A percentile compares a stretch with the other conserved stretches of the same genome.
Conservation (phyloP, 2,888 invertebrate genomes). For the Hirtodrosophila alboralis region DNA sequence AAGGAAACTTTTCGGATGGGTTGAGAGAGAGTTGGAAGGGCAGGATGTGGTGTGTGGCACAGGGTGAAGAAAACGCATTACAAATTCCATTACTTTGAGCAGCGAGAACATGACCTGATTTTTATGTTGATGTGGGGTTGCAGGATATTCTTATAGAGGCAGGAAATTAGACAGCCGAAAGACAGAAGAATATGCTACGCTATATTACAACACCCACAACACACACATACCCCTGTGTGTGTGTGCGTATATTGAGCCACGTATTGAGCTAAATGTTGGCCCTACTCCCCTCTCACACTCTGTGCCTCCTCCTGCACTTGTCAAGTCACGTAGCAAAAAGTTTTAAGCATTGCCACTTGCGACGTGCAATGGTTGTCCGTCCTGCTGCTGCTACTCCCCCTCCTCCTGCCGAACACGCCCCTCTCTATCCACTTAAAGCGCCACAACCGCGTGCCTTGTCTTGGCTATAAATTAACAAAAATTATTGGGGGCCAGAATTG, state of each 20-base stretch:
- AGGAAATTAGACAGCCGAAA: conserved; percentile 70
- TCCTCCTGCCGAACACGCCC: neutral
- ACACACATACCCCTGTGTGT: conserved; percentile 42
- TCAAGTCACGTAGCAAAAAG: conserved; percentile 79
- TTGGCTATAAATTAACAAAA: conserved; percentile 77
- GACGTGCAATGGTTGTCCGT: conserved; percentile 62
- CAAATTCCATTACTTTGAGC: conserved; percentile 80
- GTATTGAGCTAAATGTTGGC: conserved; percentile 68
- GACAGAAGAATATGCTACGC: conserved; percentile 34
- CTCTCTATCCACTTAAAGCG: conserved; percentile 5
- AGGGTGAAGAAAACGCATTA: conserved; percentile 65
- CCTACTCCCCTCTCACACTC: neutral
- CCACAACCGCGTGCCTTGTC: conserved; percentile 21
- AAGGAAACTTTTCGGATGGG: conserved; percentile 37
- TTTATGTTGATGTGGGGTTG: conserved; percentile 60
- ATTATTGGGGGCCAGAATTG: conserved; percentile 62
- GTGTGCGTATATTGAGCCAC: conserved; percentile 76
- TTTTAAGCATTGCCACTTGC: conserved; percentile 80
- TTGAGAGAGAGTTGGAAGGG: conserved; percentile 21
- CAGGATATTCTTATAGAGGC: conserved; percentile 43
- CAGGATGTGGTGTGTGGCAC: too few relatives aligned
- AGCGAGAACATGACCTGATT: conserved; percentile 79
- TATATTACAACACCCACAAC: conserved; percentile 1
- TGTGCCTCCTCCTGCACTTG: too few relatives aligned
- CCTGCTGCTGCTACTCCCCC: neutral